Base-by-base conservation (phyloP, 2,888 invertebrate species). In the Clunio marinus region DNA sequence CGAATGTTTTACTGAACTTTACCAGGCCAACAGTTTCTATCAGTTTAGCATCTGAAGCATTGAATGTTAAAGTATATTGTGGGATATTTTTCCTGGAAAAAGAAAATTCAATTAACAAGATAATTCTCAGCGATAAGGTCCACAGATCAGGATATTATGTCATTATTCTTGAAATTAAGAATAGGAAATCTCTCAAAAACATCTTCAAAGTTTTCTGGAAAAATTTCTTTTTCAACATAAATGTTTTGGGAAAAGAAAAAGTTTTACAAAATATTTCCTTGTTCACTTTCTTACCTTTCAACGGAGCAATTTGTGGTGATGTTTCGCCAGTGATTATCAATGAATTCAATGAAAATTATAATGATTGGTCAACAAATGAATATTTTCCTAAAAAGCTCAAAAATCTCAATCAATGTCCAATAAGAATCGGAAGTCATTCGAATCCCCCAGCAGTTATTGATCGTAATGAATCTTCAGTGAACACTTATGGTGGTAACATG, bases 121-220 rank as follows among this genome's bases (percentile, higher is more conserved):
- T n/a, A n/a, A n/a, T n/a, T n/a, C n/a, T n/a, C n/a, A n/a, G n/a
- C n/a, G n/a, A n/a, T n/a, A n/a, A n/a, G n/a, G n/a, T n/a, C n/a
- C n/a, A n/a, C n/a, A n/a, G n/a, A n/a, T n/a, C n/a, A n/a, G n/a
- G n/a, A n/a, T n/a, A n/a, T n/a, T n/a, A n/a, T n/a, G n/a, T n/a
- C n/a, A n/a, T n/a, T n/a, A n/a, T n/a, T n/a, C n/a, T n/a, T n/a
- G n/a, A n/a, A n/a, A n/a, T n/a, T n/a, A n/a, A n/a, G n/a, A n/a
- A n/a, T n/a, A n/a, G n/a, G n/a, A n/a, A n/a, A n/a, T n/a, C n/a
- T n/a, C n/a, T n/a, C n/a, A n/a, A n/a, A n/a, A n/a, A n/a, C n/a
- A 27, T 57, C n/a, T 57, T 57, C 57, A 57, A n/a, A 4, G 7
- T n/a, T 5, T n/a, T 57, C 4, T 57, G 57, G 57, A 27, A 25